Percentiles rank a stretch among this genome's conserved stretches.
phyloP scores from a whole-genome alignment of 1,140 invertebrate species.

The Cheumatopsyche charites region DNA sequence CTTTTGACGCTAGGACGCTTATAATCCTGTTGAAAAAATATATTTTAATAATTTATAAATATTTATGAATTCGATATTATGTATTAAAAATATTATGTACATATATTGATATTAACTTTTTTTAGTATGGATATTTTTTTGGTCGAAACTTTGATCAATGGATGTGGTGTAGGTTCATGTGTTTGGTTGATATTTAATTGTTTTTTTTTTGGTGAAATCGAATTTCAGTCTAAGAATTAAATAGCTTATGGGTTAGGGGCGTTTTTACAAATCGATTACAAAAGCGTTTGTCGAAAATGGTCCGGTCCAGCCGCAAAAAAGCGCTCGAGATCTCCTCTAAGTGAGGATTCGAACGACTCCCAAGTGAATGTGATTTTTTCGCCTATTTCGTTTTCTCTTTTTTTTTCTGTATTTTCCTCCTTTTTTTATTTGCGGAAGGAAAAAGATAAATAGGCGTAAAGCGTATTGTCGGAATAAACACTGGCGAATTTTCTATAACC shows the following conservation, averaged over 20 bases:
- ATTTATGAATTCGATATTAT: background rate
- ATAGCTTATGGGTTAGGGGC: background rate
- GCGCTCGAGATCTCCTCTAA: background rate
- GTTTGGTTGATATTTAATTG: background rate
- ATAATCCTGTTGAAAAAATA: no score
- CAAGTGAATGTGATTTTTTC: constrained; percentile 17
- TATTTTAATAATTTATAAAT: background rate
- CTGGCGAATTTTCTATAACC: no score
- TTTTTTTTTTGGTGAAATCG: background rate
- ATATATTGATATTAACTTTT: no score
- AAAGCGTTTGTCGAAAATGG: constrained; percentile 24
- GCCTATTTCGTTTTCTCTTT: background rate
- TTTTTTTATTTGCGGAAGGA: background rate
- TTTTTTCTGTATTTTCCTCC: background rate
- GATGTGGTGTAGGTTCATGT: no score
- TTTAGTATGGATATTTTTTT: no score
- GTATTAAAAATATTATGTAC: no score
- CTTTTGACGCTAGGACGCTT: no score
- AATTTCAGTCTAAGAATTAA: constrained; percentile 16
- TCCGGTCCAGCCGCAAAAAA: constrained; percentile 18
- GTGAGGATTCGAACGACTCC: constrained; percentile 9
- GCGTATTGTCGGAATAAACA: background rate
- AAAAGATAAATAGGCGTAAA: constrained; percentile 11
- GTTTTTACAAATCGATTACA: constrained; percentile 28
- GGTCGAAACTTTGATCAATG: no score